Evolutionary conservation across 1,140 invertebrate genomes (phyloP), one percentile per base, ranked within the genome.

Genomic region (Drosophila lowei): DNA sequence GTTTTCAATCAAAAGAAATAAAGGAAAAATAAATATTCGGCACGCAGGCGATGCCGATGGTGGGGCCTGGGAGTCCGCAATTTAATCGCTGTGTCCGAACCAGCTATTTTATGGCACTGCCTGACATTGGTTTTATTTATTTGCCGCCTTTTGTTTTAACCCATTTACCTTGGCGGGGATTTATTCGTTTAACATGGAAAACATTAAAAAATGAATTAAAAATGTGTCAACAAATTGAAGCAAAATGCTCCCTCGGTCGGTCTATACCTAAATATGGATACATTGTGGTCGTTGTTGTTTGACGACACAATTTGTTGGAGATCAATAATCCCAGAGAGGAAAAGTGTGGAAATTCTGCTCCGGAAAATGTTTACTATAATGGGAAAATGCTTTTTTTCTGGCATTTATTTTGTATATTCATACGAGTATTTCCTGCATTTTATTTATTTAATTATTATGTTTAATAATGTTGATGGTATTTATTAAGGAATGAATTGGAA

Each of bases 1-100:
- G 52, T 60, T 66, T 81, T 67, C 77, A 85, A 85, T 81, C 76
- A 88, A 64, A 79, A 73, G 61, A 66, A 65, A 63, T 79, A 73
- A 53, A 38, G 63, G n/a, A 38, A 62, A 59, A 38, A 68, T 16
- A 42, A 62, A 59, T 23, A 66, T 47, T 61, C 66, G 61, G 50
- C 58, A 66, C 53, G n/a, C 15, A 44, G 43, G 66, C 47, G 28
- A 46, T 25, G 54, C 60, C 65, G 28, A 9, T 30, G 30, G 30
- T 34, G 54, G 64, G 47, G 61, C 5, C 4, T 25, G 23, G 23
- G 4, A 86, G 67, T 84, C 63, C 48, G 72, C 60, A 80, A 77
- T 85, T 85, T 86, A 86, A 85, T 80, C 84, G 84, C 57, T 63
- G 42, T 48, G 56, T 61, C 47, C 53, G 41, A 41, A 38, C 28